Base-by-base conservation (phyloP, 2,797 vertebrate species). In the Halcyon chelicuti region DNA sequence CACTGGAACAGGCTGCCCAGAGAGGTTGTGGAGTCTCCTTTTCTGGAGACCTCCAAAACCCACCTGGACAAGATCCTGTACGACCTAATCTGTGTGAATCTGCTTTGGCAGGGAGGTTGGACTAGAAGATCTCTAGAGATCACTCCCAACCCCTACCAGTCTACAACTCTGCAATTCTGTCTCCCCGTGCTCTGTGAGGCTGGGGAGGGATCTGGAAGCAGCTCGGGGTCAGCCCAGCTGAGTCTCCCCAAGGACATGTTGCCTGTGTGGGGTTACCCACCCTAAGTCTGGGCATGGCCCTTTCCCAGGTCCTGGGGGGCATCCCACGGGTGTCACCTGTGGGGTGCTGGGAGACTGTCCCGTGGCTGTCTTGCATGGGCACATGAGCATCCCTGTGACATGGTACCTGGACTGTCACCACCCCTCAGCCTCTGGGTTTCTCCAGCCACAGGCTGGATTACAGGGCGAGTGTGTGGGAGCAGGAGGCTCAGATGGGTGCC, bases 321-420 rank as follows among this genome's bases (percentile, higher is more conserved):
- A 57, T 61, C 44, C 57, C 55, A 25, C 0, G 1, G 33, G 6
- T 1, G 20, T 61, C 65, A 52, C 33, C 51, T 7, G 0, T 13
- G 35, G 68, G n/a, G 40, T 10, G 25, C 17, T 13, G 35, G 58
- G 46, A 58, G 7, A 25, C 16, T 16, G 13, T 44, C 26, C 37
- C 0, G 0, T 1, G 3, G 46, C 12, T 44, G 39, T 42, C 52
- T 0, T 0, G 20, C 1, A 1, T 16, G 70, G 51, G 35, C n/a
- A 75, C 7, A 19, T 0, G 10, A 82, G 21, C 57, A 71, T 20
- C n/a, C 29, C 44, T 15, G 57, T 17, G 74, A 47, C 37, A 20
- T 0, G 1, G 13, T 18, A 55, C 44, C 60, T 12, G n/a, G 1
- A 10, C 40, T 73, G 74, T 23, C 89, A 61, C 29, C 0, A 0